Base-by-base conservation (phyloP, 2,888 invertebrate genomes). In the Polylopha cassiicola region DNA sequence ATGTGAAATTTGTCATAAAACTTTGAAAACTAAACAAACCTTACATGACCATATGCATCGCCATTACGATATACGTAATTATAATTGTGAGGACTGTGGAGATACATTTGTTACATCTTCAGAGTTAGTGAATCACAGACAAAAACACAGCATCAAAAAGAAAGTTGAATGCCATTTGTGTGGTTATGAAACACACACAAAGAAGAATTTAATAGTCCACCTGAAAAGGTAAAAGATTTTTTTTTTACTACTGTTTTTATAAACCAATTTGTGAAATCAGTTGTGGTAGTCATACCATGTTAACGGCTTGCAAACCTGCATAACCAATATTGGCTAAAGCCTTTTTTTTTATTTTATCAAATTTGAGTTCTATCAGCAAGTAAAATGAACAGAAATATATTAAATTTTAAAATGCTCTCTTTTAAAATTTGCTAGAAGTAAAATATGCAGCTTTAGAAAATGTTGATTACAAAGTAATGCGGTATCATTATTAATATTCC, bases 31-130 rank as follows among this genome's bases (percentile, higher is more conserved):
- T 0, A 75, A 73, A 30, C 68, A 72, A 27, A 69, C 77, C 5
- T 57, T 84, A 8, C 65, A 70, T 38, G 69, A 70, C 27, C 86
- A 86, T 43, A 72, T 79, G 62, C 68, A 71, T 37, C 61, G 86
- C 20, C 86, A 86, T 57, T 73, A 74, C 31, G 84, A 85, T 47
- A 71, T 86, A 24, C 65, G 65, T 27, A 81, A 86, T 50, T 86
- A 65, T 39, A 86, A 67, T 39, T 86, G 86, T 61, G 85, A 86
- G 50, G 76, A 76, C 21, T 86, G 86, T 60, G 86, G 86, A 6
- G 67, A 67, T 24, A 79, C 75, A 27, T 86, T 86, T 69, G 77
- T 86, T 2, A 80, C 86, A 23, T 68, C 70, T 29, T 76, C 84
- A 13, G 86, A 86, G 51, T 54, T 86, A 45, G 44, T 63, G n/a